A percentile compares a stretch with the other conserved stretches of the same genome.
Evolutionary conservation across 2,888 invertebrate genomes (phyloP).

Genomic region (Nemurella pictetii): DNA sequence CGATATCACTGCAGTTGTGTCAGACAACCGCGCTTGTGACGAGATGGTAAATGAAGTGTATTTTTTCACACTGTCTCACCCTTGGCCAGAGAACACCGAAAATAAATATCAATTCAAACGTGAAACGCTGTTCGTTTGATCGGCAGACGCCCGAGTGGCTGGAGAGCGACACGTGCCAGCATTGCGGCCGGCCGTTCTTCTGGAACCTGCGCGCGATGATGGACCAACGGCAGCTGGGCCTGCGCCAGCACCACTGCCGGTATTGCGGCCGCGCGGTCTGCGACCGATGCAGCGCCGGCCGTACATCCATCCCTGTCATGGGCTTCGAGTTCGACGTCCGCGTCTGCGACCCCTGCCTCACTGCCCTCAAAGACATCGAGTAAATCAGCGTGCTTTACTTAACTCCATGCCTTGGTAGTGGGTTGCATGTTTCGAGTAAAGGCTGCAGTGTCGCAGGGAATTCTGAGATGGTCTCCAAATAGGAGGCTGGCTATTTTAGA

Average conservation of each 20-base stretch:
- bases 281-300: slow-evolving; percentile 85
- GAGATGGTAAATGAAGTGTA: too few species aligned
- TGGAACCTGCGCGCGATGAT: slow-evolving; percentile 99
- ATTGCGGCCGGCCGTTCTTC: slow-evolving; percentile 95
- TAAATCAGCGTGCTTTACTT: too few species aligned
- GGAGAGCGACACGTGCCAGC: slow-evolving; percentile 91
- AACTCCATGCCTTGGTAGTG: too few species aligned
- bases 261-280: slow-evolving; percentile 96
- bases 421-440: too few species aligned
- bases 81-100: too few species aligned
- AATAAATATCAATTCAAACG: too few species aligned
- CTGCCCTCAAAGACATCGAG: slow-evolving; percentile 81
- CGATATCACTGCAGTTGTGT: too few species aligned
- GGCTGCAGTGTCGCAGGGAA: too few species aligned
- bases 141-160: slow-evolving; percentile 88
- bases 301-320: slow-evolving; percentile 90
- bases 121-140: not conserved
- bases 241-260: slow-evolving; percentile 89
- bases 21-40: too few species aligned
- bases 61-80: too few species aligned
- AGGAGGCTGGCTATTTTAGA: too few species aligned
- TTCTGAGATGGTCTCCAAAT: too few species aligned
- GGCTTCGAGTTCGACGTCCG: slow-evolving; percentile 98
- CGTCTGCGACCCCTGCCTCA: slow-evolving; percentile 91
- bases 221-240: slow-evolving; percentile 90